Percentiles rank a stretch among this genome's conserved stretches.
phyloP scores from a whole-genome alignment of 2,797 vertebrate genomes.

The Rhinoraja longicauda region DNA sequence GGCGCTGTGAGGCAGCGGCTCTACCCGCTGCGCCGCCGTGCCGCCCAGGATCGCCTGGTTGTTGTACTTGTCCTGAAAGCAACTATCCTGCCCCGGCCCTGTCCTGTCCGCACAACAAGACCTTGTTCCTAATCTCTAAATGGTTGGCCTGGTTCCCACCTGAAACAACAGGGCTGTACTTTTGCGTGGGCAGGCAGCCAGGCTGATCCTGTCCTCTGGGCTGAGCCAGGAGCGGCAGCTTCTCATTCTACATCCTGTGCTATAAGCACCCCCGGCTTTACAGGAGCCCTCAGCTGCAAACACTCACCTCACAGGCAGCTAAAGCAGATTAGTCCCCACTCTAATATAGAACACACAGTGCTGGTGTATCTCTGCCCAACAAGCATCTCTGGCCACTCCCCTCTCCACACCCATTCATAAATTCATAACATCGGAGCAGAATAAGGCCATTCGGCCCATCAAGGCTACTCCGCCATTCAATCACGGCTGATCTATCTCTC shows the following conservation, averaged over 20 bases:
- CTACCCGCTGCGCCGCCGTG: too few species aligned
- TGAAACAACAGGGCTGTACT: slow-evolving; percentile 27
- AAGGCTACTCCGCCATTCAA: too few species aligned
- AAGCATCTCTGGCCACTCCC: too few species aligned
- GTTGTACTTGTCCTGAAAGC: background rate
- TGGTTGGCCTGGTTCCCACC: slow-evolving; percentile 13
- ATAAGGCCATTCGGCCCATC: too few species aligned
- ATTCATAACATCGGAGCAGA: too few species aligned
- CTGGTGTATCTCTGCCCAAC: too few species aligned
- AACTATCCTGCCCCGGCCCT: background rate
- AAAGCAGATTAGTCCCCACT: background rate
- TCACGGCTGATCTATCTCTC: too few species aligned
- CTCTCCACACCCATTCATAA: too few species aligned
- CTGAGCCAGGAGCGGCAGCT: background rate
- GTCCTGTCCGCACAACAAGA: background rate
- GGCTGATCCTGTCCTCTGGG: background rate
- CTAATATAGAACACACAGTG: background rate
- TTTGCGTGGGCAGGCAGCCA: background rate
- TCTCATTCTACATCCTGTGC: slow-evolving; percentile 4
- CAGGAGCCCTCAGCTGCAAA: background rate
- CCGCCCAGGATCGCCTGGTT: too few species aligned
- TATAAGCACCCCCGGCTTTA: background rate
- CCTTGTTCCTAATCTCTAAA: slow-evolving; percentile 29
- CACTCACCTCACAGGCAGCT: background rate
- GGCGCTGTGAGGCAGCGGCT: too few species aligned